Evolutionary conservation across 2,797 vertebrate species (phyloP), one percentile per base, ranked within the genome.

Genomic region (Orestias chungarensis): DNA sequence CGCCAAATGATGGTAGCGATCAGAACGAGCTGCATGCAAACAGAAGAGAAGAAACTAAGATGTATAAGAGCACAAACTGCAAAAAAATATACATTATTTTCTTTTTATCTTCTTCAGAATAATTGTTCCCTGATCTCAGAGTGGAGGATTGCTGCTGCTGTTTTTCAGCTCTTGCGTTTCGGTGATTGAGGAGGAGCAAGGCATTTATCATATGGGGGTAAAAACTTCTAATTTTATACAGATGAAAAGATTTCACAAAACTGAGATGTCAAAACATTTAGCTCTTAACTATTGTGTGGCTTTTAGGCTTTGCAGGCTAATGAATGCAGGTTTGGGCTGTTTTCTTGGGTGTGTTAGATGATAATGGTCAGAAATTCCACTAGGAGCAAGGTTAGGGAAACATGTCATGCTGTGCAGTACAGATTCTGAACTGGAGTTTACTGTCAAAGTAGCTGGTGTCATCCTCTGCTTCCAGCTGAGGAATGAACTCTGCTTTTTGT

Each of bases 381-480:
- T 25, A 23, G 23, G 10, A 62, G 59, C 59, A 59, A 35, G 55
- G 18, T 35, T 23, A 35, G n/a, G 8, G 20, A 59, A 59, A 35
- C 31, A 23, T 33, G 9, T 6, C 23, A 4, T 25, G 18, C 14
- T 44, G 20, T 9, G 35, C 20, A 44, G 25, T 1, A 44, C 2
- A 40, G 23, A 7, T 54, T 71, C 5, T 68, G 27, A 71, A n/a
- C 20, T 33, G 66, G 44, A 35, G 86, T 96, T 87, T 92, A 99
- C 98, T 99, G 92, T 99, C 98, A 3, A 99, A 99, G 91, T 99
- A 99, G 92, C 97, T 99, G 69, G 97, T 99, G 89, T 99, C 98
- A 0, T 98, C 97, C 76, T 99, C 98, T 0, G 96, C 96, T 65
- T 99, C 97, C 35, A 99, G 93, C 87, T 99, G 97, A 7, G 98